Conservation (phyloP, 1,140 invertebrate genomes). For the Drosophila melanica region DNA sequence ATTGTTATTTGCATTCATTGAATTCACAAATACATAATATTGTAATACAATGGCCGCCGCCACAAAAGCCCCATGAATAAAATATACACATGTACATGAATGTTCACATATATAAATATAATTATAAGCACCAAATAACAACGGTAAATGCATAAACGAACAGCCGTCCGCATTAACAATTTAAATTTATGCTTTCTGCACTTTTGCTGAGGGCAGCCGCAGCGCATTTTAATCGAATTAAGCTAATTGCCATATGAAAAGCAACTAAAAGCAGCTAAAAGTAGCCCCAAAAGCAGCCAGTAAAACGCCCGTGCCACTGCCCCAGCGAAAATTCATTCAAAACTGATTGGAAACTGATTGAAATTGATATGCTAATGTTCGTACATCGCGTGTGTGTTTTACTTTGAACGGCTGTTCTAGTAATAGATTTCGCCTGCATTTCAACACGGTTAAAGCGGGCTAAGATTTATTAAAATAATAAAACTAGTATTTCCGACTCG, state of each 20-base stretch:
- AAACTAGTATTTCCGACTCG: background rate
- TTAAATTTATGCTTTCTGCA: slow-evolving; percentile 38
- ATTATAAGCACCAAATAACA: slow-evolving; percentile 5
- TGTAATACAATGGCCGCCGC: slow-evolving; percentile 27
- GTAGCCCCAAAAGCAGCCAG: background rate
- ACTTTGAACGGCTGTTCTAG: background rate
- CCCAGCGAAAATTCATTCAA: slow-evolving; percentile 21
- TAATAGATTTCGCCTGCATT: background rate
- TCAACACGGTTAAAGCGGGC: background rate
- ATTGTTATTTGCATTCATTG: slow-evolving; percentile 72
- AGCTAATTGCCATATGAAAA: slow-evolving; percentile 73
- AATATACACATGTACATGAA: slow-evolving; percentile 15
- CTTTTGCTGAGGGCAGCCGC: slow-evolving; percentile 19
- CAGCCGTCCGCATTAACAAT: slow-evolving; percentile 20
- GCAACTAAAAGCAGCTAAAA: slow-evolving; percentile 28
- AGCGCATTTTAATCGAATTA: slow-evolving; percentile 71
- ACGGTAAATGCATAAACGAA: slow-evolving; percentile 12
- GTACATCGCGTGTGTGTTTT: background rate
- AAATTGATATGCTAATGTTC: slow-evolving; percentile 55
- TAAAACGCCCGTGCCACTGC: slow-evolving; percentile 3
- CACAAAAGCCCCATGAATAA: slow-evolving; percentile 42
- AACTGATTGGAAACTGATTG: slow-evolving; percentile 67
- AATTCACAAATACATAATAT: slow-evolving; percentile 49
- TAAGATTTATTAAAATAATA: background rate
- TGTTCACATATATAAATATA: background rate